phyloP scores from a whole-genome alignment of 2,113 vertebrate species.

The Tricholaema leucomelas region DNA sequence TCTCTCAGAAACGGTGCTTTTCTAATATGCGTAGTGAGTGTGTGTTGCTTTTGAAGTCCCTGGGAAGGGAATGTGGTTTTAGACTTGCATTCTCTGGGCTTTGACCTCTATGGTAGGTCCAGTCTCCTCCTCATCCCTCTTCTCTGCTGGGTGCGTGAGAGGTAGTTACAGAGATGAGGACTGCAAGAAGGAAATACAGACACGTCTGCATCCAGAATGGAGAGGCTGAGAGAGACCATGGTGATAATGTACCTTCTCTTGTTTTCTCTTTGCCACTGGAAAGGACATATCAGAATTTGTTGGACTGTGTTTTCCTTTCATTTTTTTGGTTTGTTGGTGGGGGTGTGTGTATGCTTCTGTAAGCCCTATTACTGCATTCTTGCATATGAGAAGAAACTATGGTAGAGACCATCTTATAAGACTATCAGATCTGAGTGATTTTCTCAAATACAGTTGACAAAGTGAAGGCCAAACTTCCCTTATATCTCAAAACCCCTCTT shows the following conservation, averaged over 20 bases:
- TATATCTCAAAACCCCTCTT: neutral
- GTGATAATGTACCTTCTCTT: neutral
- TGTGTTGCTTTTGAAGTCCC: neutral
- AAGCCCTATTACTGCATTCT: neutral
- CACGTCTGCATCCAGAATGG: neutral
- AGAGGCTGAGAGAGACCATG: neutral
- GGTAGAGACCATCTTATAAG: neutral
- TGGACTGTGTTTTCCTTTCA: neutral
- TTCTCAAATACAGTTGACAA: neutral
- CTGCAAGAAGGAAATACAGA: neutral
- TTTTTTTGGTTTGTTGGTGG: too few relatives aligned
- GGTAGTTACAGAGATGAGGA: neutral
- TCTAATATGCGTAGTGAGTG: neutral
- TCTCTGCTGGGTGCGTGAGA: neutral
- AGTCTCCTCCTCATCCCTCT: neutral
- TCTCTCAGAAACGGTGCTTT: neutral
- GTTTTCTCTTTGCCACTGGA: neutral
- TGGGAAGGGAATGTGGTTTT: neutral
- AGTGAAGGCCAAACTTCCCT: neutral
- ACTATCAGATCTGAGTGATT: neutral
- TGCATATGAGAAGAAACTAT: accelerated
- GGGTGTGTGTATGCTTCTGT: neutral
- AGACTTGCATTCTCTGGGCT: neutral
- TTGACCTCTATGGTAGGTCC: accelerated
- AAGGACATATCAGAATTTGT: neutral